Percentiles rank a stretch among this genome's conserved stretches.
These are phyloP conservation scores for Sclerurus mexicanus DNA, from an alignment of 2,113 vertebrate species.

Conservation along the genomic window DNA sequence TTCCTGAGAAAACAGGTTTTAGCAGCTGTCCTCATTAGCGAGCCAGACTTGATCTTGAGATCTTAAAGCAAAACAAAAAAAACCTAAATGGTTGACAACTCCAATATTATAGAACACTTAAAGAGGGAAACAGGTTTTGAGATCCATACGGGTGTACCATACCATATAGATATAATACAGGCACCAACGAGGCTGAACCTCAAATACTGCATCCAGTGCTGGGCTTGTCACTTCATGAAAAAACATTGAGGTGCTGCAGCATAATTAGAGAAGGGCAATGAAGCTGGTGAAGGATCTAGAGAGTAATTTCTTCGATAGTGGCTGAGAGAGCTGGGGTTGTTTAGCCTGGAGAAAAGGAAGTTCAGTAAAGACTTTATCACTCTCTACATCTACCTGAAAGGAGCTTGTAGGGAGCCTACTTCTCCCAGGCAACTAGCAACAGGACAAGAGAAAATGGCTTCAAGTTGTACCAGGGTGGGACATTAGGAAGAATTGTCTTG, in stretches of 20 bases:
- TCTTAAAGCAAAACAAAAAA: background rate
- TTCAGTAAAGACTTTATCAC: background rate
- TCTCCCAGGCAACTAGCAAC: background rate
- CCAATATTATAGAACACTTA: background rate
- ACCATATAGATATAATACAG: background rate
- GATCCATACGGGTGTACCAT: background rate
- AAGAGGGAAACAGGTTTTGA: background rate
- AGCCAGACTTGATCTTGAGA: background rate
- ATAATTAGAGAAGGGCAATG: background rate
- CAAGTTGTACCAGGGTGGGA: background rate
- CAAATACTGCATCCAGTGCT: background rate
- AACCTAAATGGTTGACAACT: background rate
- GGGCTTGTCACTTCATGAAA: background rate
- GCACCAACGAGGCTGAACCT: rapidly evolving
- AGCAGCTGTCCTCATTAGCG: background rate
- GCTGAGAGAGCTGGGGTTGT: background rate
- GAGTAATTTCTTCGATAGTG: too few relatives aligned
- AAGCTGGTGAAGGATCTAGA: background rate
- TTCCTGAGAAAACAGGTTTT: background rate
- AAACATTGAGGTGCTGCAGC: background rate
- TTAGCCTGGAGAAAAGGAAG: background rate
- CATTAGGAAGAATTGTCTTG: background rate
- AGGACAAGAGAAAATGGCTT: background rate
- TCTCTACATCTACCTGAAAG: background rate
- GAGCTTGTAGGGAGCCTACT: background rate